These are phyloP conservation scores for Drymodes brunneopygia DNA, from an alignment of 2,113 vertebrate genomes.

Conservation along the genomic window DNA sequence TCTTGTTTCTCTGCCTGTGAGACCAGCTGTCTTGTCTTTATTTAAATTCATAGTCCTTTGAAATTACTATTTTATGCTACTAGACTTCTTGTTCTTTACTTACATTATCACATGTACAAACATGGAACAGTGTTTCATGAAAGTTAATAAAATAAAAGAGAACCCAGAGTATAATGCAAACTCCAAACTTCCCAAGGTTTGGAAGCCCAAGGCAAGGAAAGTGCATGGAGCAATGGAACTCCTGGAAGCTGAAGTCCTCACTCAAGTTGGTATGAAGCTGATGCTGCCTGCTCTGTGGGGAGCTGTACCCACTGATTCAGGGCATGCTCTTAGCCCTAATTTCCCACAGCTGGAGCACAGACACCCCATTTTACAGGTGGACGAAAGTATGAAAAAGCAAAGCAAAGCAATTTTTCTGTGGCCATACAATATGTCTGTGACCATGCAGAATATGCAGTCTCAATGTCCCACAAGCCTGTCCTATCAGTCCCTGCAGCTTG, in stretches of 20 bases:
- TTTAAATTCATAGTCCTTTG: background rate
- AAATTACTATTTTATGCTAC: background rate
- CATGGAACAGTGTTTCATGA: background rate
- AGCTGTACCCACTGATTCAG: background rate
- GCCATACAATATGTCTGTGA: background rate
- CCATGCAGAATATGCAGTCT: background rate
- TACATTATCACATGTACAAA: background rate
- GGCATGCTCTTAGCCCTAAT: background rate
- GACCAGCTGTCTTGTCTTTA: background rate
- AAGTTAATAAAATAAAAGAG: background rate
- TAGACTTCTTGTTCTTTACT: background rate
- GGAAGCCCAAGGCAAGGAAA: background rate
- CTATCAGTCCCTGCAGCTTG: background rate
- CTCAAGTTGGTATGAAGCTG: background rate
- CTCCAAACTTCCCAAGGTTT: too few species aligned
- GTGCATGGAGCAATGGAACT: background rate
- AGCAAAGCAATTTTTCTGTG: background rate
- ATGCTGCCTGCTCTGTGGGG: background rate
- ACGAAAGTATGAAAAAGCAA: background rate
- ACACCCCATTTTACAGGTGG: background rate
- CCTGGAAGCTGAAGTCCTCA: background rate
- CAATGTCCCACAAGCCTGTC: background rate
- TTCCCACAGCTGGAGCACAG: background rate
- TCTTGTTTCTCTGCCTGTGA: background rate
- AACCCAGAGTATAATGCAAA: background rate